A percentile compares a stretch with the other conserved stretches of the same genome.
Conservation (phyloP, 2,797 vertebrate species). For the Parambassis ranga region DNA sequence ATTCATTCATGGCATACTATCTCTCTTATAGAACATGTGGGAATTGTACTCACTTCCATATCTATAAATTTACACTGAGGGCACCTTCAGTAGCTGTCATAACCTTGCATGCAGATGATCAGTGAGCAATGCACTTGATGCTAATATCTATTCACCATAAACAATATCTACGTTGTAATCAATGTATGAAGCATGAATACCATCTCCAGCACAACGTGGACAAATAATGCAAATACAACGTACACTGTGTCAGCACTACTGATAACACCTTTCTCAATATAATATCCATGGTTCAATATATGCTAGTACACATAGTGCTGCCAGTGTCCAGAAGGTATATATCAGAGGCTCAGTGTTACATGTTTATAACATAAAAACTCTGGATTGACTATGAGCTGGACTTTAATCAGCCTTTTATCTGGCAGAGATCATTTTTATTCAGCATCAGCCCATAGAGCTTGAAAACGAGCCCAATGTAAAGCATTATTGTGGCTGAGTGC, state of each 20-base stretch:
- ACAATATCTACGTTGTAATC: slow-evolving; percentile 54
- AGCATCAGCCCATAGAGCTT: slow-evolving; percentile 38
- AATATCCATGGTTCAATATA: too few species aligned
- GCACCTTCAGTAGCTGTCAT: slow-evolving; percentile 60
- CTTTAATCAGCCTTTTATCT: too few species aligned
- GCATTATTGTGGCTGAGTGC: slow-evolving; percentile 42
- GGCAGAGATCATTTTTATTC: too few species aligned
- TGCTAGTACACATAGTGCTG: too few species aligned
- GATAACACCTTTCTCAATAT: too few species aligned
- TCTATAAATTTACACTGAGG: slow-evolving; percentile 62
- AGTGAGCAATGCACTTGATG: slow-evolving; percentile 15
- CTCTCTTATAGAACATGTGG: slow-evolving; percentile 39
- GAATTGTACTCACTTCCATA: slow-evolving; percentile 32
- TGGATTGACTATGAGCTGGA: too few species aligned
- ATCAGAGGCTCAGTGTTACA: too few species aligned
- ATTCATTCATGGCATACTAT: slow-evolving; percentile 5
- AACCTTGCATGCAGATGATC: slow-evolving; percentile 46
- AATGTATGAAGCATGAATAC: slow-evolving; percentile 41
- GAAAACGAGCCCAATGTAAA: slow-evolving; percentile 41
- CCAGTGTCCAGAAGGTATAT: too few species aligned
- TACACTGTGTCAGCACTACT: slow-evolving; percentile 43
- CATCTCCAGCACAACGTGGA: slow-evolving; percentile 12
- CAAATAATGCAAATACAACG: slow-evolving; percentile 32
- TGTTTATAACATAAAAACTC: too few species aligned
- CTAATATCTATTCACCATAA: slow-evolving; percentile 50